Evolutionary conservation across 2,888 invertebrate genomes (phyloP), one percentile per base, ranked within the genome.

Genomic region (Heliconius sara): DNA sequence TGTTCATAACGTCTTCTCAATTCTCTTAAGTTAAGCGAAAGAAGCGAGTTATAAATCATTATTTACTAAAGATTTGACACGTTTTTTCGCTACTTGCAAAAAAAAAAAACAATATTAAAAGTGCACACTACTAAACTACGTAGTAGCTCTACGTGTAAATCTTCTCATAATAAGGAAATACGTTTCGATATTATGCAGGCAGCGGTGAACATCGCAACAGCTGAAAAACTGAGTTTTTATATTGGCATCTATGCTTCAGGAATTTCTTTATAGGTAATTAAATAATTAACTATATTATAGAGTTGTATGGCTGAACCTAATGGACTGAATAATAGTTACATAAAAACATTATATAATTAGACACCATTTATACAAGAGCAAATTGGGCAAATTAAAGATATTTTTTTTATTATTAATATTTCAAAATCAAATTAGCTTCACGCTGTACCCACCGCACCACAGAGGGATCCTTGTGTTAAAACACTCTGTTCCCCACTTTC

Each of bases 81-180:
- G 19, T 19, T 52, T 52, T 39, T 57, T 22, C n/a, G 22, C 3
- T 57, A n/a, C 3, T 57, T 57, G 22, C 22, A 22, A 57, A 57
- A 57, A 57, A 60, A 10, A 60, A n/a, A 0, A n/a, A n/a, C 10
- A 19, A 39, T 39, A 39, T 39, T 60, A n/a, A 60, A 60, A 60
- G 3, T 60, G n/a, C 10, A 3, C 4, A 60, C n/a, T 60, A n/a
- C 10, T 10, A 60, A 16, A 65, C 27, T 63, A 63, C 6, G 6
- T 60, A 22, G 3, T 19, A 12, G 67, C 25, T 22, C 57, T 60
- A 60, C 73, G 13, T 34, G 34, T 9, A 60, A 60, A 73, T 60
- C 72, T 39, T 73, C 60, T 57, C 34, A 73, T 73, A 60, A 60
- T 80, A 79, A 79, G 83, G 85, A 85, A 85, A 83, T 80, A 81